Evolutionary conservation across 2,113 vertebrate genomes (phyloP), one percentile per base, ranked within the genome.

Genomic region (Laticauda colubrina): DNA sequence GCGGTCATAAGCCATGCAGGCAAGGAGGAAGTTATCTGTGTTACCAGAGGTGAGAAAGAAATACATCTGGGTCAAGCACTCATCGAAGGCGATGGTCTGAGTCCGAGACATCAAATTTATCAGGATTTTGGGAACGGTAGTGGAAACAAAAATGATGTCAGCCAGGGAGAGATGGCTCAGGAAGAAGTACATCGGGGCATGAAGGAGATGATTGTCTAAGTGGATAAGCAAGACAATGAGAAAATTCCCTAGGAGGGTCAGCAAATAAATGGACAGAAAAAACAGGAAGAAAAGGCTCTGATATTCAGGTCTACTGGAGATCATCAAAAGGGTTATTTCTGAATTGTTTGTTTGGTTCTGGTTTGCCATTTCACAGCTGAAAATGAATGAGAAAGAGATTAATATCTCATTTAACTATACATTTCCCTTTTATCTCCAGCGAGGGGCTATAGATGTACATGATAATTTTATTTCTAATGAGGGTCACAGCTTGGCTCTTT

Each of bases 1-100:
- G 48, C 34, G 48, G 12, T 96, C 95, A 20, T 95, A 88, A 64
- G 95, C 97, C 96, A 96, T 97, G 5, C 88, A 12, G 0, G 96
- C 95, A 54, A 97, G 88, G 21, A 96, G 95, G 61, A 96, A 96
- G 87, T 94, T 96, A 89, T 97, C 95, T 34, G 94, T 96, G 34
- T 92, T 96, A 1, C 95, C 93, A 0, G 96, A 96, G 85, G 96
- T 43, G 24, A 92, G 94, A 93, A 93, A 96, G 94, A 90, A 92
- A 69, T 96, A 95, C 85, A 96, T 95, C 89, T 97, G 94, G n/a
- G 56, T 90, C 86, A 96, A 88, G 85, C 94, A 95, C 0, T 85
- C 91, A n/a, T 48, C 34, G 14, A 95, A 95, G 0, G 92, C 93
- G 56, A 96, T 96, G 88, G 81, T 87, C 10, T 55, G 89, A 11